A percentile compares a stretch with the other conserved stretches of the same genome.
These are phyloP conservation scores for Triplophysa tibetana DNA, from an alignment of 2,113 vertebrate genomes.

Conservation along the genomic window DNA sequence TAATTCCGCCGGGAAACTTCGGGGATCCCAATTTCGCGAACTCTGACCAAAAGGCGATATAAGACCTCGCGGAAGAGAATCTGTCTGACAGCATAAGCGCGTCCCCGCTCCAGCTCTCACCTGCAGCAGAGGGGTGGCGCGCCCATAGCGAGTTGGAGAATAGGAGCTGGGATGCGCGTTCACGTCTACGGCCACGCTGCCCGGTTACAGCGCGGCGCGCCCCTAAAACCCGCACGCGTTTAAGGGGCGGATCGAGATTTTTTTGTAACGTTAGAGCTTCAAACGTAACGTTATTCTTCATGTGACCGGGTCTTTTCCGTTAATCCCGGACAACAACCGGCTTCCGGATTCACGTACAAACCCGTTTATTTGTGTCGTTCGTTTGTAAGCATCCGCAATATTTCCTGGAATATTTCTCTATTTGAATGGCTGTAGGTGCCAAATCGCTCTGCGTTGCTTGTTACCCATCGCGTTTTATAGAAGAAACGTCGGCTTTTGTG, in stretches of 20 bases:
- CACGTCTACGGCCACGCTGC: slow-evolving; percentile 48
- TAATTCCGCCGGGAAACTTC: no score
- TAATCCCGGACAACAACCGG: neutral
- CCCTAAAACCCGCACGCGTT: slow-evolving; percentile 33
- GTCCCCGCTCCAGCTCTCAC: slow-evolving; percentile 19
- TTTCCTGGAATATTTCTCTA: neutral
- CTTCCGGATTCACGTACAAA: neutral
- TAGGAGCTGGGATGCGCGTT: slow-evolving; percentile 42
- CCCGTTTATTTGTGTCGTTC: neutral
- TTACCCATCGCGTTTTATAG: neutral
- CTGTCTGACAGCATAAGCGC: neutral
- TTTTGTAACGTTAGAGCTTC: neutral
- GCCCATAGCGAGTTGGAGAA: neutral
- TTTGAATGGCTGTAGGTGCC: neutral
- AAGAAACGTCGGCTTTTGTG: slow-evolving; percentile 21
- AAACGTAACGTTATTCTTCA: neutral
- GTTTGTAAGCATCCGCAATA: neutral
- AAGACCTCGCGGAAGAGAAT: no score
- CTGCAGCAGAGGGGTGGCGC: slow-evolving; percentile 22
- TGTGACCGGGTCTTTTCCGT: neutral
- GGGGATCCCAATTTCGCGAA: no score
- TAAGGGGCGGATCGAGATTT: slow-evolving; percentile 8
- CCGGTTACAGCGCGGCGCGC: slow-evolving; percentile 47
- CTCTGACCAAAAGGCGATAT: no score
- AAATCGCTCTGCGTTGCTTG: neutral